Evolutionary conservation across 2,113 vertebrate species (phyloP), one percentile per base, ranked within the genome.

Genomic region (Coryphaenoides rupestris): DNA sequence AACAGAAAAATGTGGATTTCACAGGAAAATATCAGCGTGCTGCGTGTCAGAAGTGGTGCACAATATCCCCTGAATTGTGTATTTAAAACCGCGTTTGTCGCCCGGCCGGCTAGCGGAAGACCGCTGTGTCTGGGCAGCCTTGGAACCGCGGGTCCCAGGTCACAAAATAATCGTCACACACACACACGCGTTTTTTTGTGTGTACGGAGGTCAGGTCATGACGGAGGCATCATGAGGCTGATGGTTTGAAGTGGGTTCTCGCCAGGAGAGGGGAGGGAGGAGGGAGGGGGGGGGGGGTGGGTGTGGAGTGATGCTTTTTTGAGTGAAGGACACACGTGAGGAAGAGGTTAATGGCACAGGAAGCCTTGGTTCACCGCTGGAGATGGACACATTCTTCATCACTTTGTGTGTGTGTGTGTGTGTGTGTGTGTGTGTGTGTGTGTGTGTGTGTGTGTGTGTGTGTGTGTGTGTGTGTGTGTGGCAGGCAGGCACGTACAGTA

Each of bases 261-360:
- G 54, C 10, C 7, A 17, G 55, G 55, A 26, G 61, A 63, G 22
- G 21, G 24, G 9, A 9, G 33, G 33, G 33, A 12, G 33, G 0
- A 9, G 33, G 33, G 33, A 10, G 33, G 33, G 33, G 33, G 9
- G 33, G 33, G 33, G 33, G 28, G 0, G 10, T 7, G 33, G 33
- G 33, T 2, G 33, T 12, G 79, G 84, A 84, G 68, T 84, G 86
- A 83, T 73, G 56, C 57, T 74, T 83, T 87, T 7, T 79, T 80
- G 70, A 80, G 77, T 87, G 82, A 86, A 86, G 86, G 84, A 85
- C 80, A 80, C 19, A 46, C 57, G 53, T 17, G 69, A 75, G 81
- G 72, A 80, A 75, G 77, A 82, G 87, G 86, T 88, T 89, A 89
- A 90, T 84, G 82, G 76, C 60, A 46, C 68, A 71, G 69, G 70